A percentile compares a stretch with the other conserved stretches of the same genome.
These are phyloP conservation scores for Coturnix japonica DNA, from an alignment of 2,113 vertebrate species.

Conservation along the genomic window DNA sequence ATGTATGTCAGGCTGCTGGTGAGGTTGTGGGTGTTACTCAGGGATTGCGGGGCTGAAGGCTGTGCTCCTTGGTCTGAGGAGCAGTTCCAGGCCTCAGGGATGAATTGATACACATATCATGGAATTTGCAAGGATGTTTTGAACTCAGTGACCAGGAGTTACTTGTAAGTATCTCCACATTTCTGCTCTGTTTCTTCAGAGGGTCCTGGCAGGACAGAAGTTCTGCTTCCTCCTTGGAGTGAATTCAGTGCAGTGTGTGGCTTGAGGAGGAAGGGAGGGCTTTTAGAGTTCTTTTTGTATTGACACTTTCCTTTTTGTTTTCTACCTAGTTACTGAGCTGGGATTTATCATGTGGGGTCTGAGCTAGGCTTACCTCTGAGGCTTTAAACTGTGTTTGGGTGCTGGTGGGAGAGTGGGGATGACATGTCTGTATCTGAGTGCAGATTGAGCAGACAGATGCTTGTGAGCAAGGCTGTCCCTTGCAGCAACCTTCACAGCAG, in stretches of 20 bases:
- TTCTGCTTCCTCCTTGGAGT: neutral
- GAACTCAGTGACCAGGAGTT: neutral
- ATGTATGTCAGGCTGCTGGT: fast-evolving
- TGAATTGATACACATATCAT: neutral
- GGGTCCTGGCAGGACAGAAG: neutral
- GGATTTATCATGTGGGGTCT: neutral
- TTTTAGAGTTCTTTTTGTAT: neutral
- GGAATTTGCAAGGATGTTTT: neutral
- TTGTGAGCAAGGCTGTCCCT: neutral
- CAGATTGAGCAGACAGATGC: neutral
- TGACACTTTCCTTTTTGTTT: neutral
- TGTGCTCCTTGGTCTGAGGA: neutral
- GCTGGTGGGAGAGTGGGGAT: neutral
- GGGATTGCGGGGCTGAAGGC: too few relatives aligned
- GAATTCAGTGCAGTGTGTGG: neutral
- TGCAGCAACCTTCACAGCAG: neutral
- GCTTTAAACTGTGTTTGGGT: neutral
- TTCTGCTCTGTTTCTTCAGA: neutral
- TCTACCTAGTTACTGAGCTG: neutral
- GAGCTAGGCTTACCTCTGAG: neutral
- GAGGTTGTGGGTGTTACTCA: neutral
- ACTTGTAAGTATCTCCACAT: neutral
- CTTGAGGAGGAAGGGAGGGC: neutral
- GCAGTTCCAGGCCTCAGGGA: neutral
- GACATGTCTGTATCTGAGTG: neutral